Evolutionary conservation across 2,113 vertebrate genomes (phyloP).

Genomic region (Columbina picui): DNA sequence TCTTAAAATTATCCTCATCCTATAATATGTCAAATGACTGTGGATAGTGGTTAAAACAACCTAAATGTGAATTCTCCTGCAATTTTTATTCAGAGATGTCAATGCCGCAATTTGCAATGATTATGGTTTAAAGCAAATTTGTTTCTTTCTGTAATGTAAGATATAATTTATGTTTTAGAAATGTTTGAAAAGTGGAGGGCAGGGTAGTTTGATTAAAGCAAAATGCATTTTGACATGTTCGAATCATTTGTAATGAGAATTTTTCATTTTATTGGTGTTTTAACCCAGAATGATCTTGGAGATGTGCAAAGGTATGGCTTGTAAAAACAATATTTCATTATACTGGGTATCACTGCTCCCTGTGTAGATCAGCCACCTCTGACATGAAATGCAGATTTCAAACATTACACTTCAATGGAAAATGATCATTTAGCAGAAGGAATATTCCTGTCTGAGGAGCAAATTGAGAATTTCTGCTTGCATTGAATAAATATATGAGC

Average conservation of each 20-base stretch:
- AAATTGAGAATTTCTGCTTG: slow-evolving; percentile 3
- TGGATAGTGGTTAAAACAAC: slow-evolving; percentile 25
- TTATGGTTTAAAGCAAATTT: slow-evolving; percentile 55
- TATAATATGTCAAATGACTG: slow-evolving; percentile 30
- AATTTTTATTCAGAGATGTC: slow-evolving; percentile 59
- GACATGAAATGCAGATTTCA: slow-evolving; percentile 34
- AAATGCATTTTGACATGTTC: slow-evolving; percentile 55
- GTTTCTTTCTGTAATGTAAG: slow-evolving; percentile 45
- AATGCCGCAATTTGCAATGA: slow-evolving; percentile 46
- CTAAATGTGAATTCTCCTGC: slow-evolving; percentile 36
- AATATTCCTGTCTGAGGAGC: neutral
- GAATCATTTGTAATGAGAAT: slow-evolving; percentile 43
- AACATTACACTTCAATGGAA: neutral
- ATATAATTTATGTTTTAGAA: slow-evolving; percentile 59
- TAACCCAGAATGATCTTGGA: slow-evolving; percentile 39
- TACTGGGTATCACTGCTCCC: neutral
- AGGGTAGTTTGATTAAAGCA: slow-evolving; percentile 46
- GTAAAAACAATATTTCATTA: slow-evolving; percentile 14
- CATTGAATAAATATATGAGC: neutral
- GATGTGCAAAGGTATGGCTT: neutral
- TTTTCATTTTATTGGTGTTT: slow-evolving; percentile 34
- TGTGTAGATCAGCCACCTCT: slow-evolving; percentile 41
- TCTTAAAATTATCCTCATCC: slow-evolving; percentile 53
- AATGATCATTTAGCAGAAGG: neutral
- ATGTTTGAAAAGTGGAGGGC: slow-evolving; percentile 45